phyloP scores from a whole-genome alignment of 1,140 invertebrate genomes.

The Temnothorax curvispinosus region DNA sequence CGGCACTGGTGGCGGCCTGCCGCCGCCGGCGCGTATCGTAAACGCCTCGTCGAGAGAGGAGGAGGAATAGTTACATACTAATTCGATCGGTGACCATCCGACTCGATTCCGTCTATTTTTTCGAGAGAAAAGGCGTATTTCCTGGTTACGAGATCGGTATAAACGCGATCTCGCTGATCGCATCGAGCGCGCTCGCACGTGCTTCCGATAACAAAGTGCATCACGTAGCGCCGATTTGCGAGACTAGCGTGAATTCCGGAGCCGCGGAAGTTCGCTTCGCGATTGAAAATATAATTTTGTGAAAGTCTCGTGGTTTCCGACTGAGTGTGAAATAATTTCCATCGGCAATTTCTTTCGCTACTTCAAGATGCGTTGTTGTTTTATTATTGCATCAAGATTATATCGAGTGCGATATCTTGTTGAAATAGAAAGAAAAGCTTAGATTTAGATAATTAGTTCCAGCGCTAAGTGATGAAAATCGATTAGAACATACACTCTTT shows the following conservation, averaged over 20 bases:
- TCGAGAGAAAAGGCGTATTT: neutral
- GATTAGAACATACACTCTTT: neutral
- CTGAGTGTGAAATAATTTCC: constrained; percentile 20
- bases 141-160: neutral
- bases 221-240: constrained; percentile 5
- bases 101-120: neutral
- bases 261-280: neutral
- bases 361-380: neutral
- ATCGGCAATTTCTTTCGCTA: neutral
- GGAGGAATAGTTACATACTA: constrained; percentile 52
- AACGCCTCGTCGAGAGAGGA: constrained; percentile 7
- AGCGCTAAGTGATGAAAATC: neutral
- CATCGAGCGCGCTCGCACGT: neutral
- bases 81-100: neutral
- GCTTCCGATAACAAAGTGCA: constrained; percentile 7
- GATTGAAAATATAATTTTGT: constrained; percentile 32
- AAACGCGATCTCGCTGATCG: neutral
- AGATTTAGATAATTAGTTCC: neutral
- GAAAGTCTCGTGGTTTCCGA: constrained; percentile 18
- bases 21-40: constrained; percentile 37
- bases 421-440: neutral
- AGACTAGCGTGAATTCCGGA: neutral
- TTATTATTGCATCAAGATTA: neutral
- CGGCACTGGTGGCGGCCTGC: neutral
- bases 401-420: neutral